Evolutionary conservation across 2,888 invertebrate species (phyloP), one percentile per base, ranked within the genome.

Genomic region (Frankliniella intonsa): DNA sequence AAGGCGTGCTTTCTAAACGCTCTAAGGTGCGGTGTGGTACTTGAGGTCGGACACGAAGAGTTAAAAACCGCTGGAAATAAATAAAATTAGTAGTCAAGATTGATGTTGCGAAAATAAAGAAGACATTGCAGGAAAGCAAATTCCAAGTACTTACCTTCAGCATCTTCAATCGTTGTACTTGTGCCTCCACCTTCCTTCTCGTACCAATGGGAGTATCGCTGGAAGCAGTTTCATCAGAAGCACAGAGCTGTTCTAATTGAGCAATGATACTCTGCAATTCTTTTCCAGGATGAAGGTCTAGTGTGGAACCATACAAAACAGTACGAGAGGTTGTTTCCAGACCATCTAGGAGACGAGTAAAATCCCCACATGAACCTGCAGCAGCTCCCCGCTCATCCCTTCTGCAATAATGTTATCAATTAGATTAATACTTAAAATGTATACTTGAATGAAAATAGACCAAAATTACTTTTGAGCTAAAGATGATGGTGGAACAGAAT

Each of bases 191-290:
- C 80, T 91, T 91, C 19, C 88, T 87, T 87, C 91, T 90, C 93
- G 93, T n/a, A 90, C 89, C 82, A 12, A 76, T 9, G 0, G 69
- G 69, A 12, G 69, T 12, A 10, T 76, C 25, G 25, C 69, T 76
- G 12, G 22, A 12, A 25, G 25, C 69, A 76, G 9, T 22, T 25
- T 76, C 69, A 76, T 76, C 69, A 9, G 69, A 22, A 76, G 69
- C 69, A 76, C 69, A 76, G 8, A 76, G 69, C 22, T 25, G 69
- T 76, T 94, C 94, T 83, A 95, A 87, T 85, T 94, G 92, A 83
- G 89, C 89, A 81, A 94, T 94, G 84, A 94, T 92, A 85, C 92
- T 91, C 85, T 94, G 92, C 80, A 94, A 87, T 86, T 94, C 91
- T 25, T 89, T 83, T 81, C 85, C 83, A 81, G 86, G 84, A 55